Base-by-base conservation (phyloP, 1,140 invertebrate genomes). In the Vanessa atalanta region DNA sequence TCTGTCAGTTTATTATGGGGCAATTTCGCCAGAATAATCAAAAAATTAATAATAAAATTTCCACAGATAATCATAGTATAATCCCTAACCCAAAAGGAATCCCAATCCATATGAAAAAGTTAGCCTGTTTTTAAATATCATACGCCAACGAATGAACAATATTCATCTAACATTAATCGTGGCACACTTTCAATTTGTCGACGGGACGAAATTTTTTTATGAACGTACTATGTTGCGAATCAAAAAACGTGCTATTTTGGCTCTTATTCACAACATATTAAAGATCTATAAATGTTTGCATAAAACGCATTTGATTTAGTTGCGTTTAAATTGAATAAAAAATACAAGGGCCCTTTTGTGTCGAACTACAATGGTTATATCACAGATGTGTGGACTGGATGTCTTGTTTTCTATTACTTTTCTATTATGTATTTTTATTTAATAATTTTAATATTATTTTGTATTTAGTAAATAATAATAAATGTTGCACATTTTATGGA, bases 151-250 rank as follows among this genome's bases (percentile, higher is more conserved):
- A 72, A 26, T 65, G 53, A 61, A 61, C 12, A n/a, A 61, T 37
- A 61, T 61, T 43, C 57, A 61, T 61, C 26, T 20, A 37, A 37
- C 31, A 61, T 26, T n/a, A 43, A 61, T 61, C 15, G 23, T 15
- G 57, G 13, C 13, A 61, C 57, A 61, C 11, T 31, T 37, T 61
- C 57, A 15, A 61, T 61, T 37, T 37, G 31, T 15, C 57, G 31
- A 1, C 14, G 57, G 26, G 68, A 47, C 8, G 72, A 70, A 73
- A 80, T 76, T 79, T 81, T 80, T 82, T 73, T 74, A 75, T 66
- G 23, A 50, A 65, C 51, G 13, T 53, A 63, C 31, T 61, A 68
- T 67, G 67, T 51, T 70, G 13, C 14, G 4, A 68, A 64, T 55
- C 51, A 37, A 70, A 13, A 31, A 31, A 16, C 55, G 9, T 48